Conservation (phyloP, 2,113 vertebrate species). For the Trochalopteron elliotii region DNA sequence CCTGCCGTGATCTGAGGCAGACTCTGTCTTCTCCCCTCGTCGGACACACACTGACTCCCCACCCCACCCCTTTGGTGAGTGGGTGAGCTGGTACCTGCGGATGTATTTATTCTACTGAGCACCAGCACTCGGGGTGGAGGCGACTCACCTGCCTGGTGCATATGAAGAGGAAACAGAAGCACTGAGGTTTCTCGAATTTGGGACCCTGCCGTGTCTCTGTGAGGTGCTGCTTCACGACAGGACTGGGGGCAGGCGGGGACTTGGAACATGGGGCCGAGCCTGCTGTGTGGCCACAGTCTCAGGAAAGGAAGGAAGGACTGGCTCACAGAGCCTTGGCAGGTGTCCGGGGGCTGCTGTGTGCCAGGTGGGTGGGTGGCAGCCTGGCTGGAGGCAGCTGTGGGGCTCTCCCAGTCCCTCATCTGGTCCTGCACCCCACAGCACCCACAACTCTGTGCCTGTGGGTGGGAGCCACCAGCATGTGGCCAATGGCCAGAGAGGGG, state of each 20-base stretch:
- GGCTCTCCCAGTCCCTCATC: neutral
- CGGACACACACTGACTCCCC: slow-evolving; percentile 67
- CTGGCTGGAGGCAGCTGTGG: accelerated
- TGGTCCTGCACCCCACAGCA: neutral
- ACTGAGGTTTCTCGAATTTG: slow-evolving; percentile 49
- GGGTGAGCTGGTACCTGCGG: slow-evolving; percentile 81
- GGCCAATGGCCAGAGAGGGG: accelerated
- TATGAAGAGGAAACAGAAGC: slow-evolving; percentile 70
- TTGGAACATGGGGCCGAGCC: neutral
- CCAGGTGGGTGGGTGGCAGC: neutral
- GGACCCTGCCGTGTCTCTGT: slow-evolving; percentile 11
- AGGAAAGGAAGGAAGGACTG: slow-evolving; percentile 64
- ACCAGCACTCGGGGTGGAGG: neutral
- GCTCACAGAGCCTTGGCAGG: neutral
- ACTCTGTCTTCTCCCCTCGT: slow-evolving; percentile 57
- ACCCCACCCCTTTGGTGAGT: slow-evolving; percentile 65
- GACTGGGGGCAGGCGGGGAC: neutral
- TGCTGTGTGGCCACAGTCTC: slow-evolving; percentile 46
- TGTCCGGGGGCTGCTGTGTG: neutral
- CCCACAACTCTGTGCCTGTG: neutral
- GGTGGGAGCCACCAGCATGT: accelerated
- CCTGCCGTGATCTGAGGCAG: slow-evolving; percentile 82
- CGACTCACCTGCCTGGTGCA: slow-evolving; percentile 25
- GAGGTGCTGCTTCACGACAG: neutral
- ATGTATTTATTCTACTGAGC: slow-evolving; percentile 78